A percentile compares a stretch with the other conserved stretches of the same genome.
Evolutionary conservation across 2,888 invertebrate genomes (phyloP).

Genomic region (Tachystola acroxantha): DNA sequence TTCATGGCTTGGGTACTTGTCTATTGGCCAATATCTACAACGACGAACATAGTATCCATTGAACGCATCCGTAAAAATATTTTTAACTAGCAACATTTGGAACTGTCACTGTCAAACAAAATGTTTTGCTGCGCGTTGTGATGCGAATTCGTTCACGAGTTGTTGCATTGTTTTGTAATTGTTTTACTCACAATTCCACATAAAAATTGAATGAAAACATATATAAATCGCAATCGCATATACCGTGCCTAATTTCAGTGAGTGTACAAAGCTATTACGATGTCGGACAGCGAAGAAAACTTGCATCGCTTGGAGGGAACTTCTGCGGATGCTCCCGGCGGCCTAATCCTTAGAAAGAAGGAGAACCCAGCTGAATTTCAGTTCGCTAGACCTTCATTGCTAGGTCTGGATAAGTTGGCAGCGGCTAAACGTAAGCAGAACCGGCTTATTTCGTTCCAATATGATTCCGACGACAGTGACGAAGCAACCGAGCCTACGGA

Average conservation of each 20-base stretch:
- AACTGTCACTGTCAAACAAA: neutral
- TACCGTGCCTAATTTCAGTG: neutral
- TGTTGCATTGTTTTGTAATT: constrained; percentile 8
- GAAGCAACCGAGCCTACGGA: constrained; percentile 29
- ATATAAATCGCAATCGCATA: neutral
- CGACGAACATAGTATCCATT: no score
- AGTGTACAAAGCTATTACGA: constrained; percentile 18
- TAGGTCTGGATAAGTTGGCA: constrained; percentile 92
- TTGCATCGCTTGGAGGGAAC: constrained; percentile 86
- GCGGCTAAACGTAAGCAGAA: constrained; percentile 85
- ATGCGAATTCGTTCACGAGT: constrained; percentile 1
- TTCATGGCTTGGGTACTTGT: no score
- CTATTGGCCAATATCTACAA: no score
- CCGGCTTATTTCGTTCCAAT: constrained; percentile 82
- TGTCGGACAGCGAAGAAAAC: constrained; percentile 74
- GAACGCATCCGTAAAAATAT: no score
- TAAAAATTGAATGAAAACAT: neutral
- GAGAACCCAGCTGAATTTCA: constrained; percentile 82
- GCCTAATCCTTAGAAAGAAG: constrained; percentile 84
- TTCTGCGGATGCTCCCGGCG: constrained; percentile 80
- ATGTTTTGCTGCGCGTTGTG: neutral
- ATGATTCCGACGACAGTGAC: constrained; percentile 41
- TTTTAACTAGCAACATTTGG: neutral
- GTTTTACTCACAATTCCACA: neutral
- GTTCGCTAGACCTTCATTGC: constrained; percentile 85